Percentiles rank a stretch among this genome's conserved stretches.
Conservation (phyloP, 2,888 invertebrate genomes). For the Masnerella sp. region DNA sequence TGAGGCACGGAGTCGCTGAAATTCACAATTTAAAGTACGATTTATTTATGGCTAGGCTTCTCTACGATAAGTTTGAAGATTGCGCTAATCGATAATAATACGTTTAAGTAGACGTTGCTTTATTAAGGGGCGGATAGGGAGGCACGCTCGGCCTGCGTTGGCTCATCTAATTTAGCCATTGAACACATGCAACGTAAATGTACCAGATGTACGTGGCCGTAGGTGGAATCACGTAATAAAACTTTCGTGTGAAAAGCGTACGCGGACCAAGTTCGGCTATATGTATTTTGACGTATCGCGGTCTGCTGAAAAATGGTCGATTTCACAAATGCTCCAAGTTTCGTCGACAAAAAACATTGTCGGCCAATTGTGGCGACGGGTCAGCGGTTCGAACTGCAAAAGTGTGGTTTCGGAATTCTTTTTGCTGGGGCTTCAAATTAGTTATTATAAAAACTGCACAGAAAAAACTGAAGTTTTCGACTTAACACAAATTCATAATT, state of each 20-base stretch:
- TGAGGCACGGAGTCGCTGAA: too few relatives aligned
- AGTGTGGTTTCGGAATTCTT: too few relatives aligned
- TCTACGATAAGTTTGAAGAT: not conserved
- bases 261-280: constrained; percentile 5
- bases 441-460: too few relatives aligned
- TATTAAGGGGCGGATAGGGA: constrained; percentile 26
- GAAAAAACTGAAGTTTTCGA: too few relatives aligned
- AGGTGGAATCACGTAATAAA: constrained; percentile 36
- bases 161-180: constrained; percentile 41
- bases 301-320: not conserved
- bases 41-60: not conserved
- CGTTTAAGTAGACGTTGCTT: constrained; percentile 17
- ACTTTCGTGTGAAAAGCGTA: constrained; percentile 26
- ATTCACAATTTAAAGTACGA: not conserved
- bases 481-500: too few relatives aligned
- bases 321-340: not conserved
- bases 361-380: not conserved
- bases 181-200: constrained; percentile 29
- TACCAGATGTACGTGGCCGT: constrained; percentile 2
- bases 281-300: constrained; percentile 15
- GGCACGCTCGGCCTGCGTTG: not conserved
- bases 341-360: not conserved
- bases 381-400: too few relatives aligned
- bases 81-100: constrained; percentile 38
- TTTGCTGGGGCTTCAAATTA: too few relatives aligned